Evolutionary conservation across 2,113 vertebrate genomes (phyloP).

Genomic region (Dolichotis patagonum): DNA sequence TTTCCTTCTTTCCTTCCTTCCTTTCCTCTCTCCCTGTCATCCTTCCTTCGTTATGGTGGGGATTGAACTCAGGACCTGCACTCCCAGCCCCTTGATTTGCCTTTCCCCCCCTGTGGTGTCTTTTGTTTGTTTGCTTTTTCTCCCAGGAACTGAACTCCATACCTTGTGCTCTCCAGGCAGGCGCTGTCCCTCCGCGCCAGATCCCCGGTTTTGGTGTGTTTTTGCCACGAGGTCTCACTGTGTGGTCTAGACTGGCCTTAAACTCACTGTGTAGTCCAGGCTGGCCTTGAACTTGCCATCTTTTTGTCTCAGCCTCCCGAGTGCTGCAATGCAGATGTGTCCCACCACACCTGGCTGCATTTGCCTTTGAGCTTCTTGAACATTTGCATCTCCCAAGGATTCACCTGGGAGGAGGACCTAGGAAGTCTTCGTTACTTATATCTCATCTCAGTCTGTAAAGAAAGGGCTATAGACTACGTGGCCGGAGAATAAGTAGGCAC

Average conservation of each 20-base stretch:
- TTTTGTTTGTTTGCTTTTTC: background rate
- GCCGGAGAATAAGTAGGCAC: background rate
- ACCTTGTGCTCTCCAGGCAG: no score
- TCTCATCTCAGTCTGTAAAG: background rate
- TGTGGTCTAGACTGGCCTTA: background rate
- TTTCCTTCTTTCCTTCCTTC: background rate
- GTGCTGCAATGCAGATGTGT: background rate
- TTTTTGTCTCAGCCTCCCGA: background rate
- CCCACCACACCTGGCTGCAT: background rate
- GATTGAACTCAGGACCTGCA: background rate
- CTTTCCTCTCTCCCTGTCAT: background rate
- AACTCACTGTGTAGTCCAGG: background rate
- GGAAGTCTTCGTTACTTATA: background rate
- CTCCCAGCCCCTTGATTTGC: background rate
- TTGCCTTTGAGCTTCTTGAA: background rate
- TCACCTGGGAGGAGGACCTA: background rate
- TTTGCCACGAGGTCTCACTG: background rate
- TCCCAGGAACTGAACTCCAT: no score
- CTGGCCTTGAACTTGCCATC: background rate
- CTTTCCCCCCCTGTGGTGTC: background rate
- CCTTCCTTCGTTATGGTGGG: background rate
- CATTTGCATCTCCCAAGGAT: background rate
- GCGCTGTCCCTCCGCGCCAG: no score
- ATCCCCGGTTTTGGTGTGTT: background rate
- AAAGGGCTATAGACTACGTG: background rate